Evolutionary conservation across 2,113 vertebrate genomes (phyloP).

Genomic region (Prionailurus viverrinus): DNA sequence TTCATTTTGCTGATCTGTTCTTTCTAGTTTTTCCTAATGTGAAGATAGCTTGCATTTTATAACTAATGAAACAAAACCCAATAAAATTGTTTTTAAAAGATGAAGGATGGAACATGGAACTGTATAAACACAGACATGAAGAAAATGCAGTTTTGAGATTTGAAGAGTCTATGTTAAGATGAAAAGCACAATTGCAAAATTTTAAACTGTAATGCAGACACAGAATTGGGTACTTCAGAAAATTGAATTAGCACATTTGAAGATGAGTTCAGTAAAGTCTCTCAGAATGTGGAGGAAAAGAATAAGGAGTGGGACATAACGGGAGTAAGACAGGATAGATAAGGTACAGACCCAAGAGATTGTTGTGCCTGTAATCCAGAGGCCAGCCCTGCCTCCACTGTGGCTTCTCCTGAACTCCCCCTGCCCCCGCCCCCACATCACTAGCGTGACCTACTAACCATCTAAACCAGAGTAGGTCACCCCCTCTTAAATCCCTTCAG

Average conservation of each 20-base stretch:
- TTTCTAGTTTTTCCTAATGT: constrained; percentile 17
- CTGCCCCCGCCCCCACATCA: not conserved
- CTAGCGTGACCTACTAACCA: not conserved
- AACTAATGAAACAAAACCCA: constrained; percentile 37
- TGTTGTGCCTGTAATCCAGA: not conserved
- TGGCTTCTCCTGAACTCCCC: not conserved
- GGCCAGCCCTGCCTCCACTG: not conserved
- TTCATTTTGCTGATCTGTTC: constrained; percentile 28
- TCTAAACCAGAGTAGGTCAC: not conserved
- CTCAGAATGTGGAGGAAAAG: not conserved
- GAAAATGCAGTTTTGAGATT: constrained; percentile 38
- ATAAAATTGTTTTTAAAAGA: constrained; percentile 51
- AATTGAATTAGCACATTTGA: not conserved
- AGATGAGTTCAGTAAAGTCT: constrained; percentile 30
- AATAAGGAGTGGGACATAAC: not conserved
- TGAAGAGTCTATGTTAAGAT: constrained; percentile 16
- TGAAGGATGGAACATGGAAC: not conserved
- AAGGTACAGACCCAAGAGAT: too few species aligned
- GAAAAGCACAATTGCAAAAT: constrained; percentile 19
- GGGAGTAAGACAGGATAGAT: not conserved
- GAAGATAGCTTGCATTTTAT: constrained; percentile 50
- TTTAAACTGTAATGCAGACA: constrained; percentile 3
- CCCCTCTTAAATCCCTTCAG: not conserved
- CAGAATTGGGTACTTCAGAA: constrained; percentile 62
- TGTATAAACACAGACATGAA: constrained; percentile 14